phyloP scores from a whole-genome alignment of 64 coral and sea anemone species.

The Montipora foliosa region DNA sequence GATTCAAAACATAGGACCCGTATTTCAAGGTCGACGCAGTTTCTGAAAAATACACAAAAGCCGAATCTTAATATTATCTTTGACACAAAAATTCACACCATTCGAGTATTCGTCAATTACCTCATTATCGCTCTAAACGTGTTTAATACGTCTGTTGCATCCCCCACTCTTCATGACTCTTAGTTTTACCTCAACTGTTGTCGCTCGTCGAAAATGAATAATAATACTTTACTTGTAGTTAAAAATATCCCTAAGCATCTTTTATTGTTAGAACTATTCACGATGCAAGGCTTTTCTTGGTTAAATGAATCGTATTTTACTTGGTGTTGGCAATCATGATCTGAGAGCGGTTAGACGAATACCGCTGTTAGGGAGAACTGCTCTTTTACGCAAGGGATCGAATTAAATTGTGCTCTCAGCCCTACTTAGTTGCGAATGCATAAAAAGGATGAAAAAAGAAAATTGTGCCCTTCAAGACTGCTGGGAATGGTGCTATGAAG shows the following conservation, averaged over 20 bases:
- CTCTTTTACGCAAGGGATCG: too few relatives aligned
- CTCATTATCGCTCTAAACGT: background rate
- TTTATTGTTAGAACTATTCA: too few relatives aligned
- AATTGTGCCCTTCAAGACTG: too few relatives aligned
- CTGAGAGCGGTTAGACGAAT: too few relatives aligned
- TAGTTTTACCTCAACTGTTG: background rate
- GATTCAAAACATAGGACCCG: constrained; percentile 40
- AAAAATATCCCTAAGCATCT: too few relatives aligned
- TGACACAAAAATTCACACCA: constrained; percentile 46
- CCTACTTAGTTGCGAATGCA: too few relatives aligned
- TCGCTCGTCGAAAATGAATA: background rate
- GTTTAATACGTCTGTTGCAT: background rate
- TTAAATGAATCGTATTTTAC: background rate
- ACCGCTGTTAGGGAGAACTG: too few relatives aligned
- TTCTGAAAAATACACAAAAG: constrained; percentile 43
- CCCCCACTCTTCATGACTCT: background rate
- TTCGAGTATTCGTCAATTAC: constrained; percentile 30
- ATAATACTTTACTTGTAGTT: background rate
- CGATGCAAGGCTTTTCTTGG: background rate
- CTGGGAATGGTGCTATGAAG: too few relatives aligned
- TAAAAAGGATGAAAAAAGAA: too few relatives aligned
- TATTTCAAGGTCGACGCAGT: background rate
- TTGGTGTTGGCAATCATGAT: too few relatives aligned
- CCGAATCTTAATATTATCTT: constrained; percentile 24
- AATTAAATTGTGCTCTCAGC: too few relatives aligned